Base-by-base conservation (phyloP, 2,888 invertebrate species). In the Drosophila recens region DNA sequence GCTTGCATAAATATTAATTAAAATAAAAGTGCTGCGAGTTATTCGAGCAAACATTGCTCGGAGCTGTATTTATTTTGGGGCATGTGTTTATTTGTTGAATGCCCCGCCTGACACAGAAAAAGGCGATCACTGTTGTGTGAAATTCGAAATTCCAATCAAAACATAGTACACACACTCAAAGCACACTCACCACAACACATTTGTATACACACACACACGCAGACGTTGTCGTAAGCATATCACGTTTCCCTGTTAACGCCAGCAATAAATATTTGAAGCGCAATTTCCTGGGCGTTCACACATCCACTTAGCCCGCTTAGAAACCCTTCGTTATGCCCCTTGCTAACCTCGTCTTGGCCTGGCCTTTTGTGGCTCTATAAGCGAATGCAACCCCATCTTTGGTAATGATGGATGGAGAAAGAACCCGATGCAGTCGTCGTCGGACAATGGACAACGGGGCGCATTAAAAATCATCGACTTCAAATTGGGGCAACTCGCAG, bases 191-290 rank as follows among this genome's bases (percentile, higher is more conserved):
- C 34, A 48, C 30, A 48, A 58, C 5, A 46, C 42, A 33, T 30
- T 30, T 30, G 30, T 8, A 8, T 30, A 38, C 30, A 56, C 23
- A 48, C 38, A 33, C n/a, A 49, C 33, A 54, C 15, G 15, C 27
- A 27, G 40, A 13, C 11, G 30, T 48, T 56, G 53, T 48, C 34
- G 87, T 86, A 84, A 80, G 67, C 90, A 77, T 56, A 72, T 86
- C 84, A 84, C 84, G 90, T 84, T 80, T 67, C 49, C 65, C 75
- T 36, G 74, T 86, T 89, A 90, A 86, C 68, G 68, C 67, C 59
- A 51, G 67, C 67, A 72, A 85, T 85, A 85, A 90, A 85, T 89
- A 90, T 90, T 90, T 85, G 74, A 86, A 52, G 54, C 73, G 57
- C 89, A 88, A 90, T 88, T 90, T 74, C 58, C 56, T 68, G 77